These are phyloP conservation scores for Chloebia gouldiae DNA, from an alignment of 2,113 vertebrate species.

Conservation along the genomic window DNA sequence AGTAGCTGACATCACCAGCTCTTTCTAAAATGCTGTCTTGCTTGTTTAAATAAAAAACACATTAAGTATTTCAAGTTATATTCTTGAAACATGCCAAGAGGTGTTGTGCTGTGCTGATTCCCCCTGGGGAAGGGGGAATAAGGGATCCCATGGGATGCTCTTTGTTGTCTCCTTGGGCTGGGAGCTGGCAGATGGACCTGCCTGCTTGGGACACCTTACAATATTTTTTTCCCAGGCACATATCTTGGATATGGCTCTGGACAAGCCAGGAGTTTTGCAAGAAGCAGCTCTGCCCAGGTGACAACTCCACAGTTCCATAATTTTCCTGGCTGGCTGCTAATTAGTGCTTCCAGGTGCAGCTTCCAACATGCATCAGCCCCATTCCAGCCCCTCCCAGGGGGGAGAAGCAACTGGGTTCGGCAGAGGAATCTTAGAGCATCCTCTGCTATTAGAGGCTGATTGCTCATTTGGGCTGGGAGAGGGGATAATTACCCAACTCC, in stretches of 20 bases:
- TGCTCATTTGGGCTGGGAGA: not conserved
- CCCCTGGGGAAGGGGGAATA: not conserved
- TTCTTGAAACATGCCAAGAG: not conserved
- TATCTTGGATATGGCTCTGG: not conserved
- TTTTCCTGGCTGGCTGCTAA: not conserved
- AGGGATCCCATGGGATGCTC: not conserved
- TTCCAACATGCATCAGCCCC: not conserved
- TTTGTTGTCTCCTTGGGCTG: not conserved
- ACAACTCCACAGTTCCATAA: not conserved
- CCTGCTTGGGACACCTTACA: not conserved
- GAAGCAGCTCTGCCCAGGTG: not conserved
- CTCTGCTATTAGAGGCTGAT: not conserved
- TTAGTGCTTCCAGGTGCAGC: not conserved
- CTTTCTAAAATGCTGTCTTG: not conserved
- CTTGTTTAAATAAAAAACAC: not conserved
- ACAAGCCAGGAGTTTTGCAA: not conserved
- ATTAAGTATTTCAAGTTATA: fast-evolving
- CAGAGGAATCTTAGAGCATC: not conserved
- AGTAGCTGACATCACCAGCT: not conserved
- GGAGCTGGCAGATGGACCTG: not conserved
- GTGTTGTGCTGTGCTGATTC: fast-evolving
- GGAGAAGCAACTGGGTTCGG: not conserved
- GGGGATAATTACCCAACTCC: not conserved
- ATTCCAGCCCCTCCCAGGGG: not conserved
- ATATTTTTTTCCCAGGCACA: fast-evolving